Evolutionary conservation across 2,113 vertebrate species (phyloP).

Genomic region (Alexandromys fortis): DNA sequence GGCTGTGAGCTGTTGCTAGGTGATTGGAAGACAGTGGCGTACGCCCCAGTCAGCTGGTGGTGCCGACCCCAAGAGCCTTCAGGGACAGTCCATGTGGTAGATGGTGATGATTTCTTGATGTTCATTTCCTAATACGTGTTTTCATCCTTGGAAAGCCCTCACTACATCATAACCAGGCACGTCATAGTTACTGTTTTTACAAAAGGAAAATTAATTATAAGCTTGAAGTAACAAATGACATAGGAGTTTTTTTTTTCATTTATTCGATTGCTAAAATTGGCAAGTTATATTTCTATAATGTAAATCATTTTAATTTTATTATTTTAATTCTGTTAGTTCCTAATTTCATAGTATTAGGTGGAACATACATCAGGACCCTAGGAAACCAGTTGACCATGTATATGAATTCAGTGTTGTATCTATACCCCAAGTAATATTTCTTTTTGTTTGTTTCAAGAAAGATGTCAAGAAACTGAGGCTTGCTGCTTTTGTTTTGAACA

Average conservation of each 20-base stretch:
- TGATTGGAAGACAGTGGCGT: not conserved
- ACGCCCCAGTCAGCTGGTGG: not conserved
- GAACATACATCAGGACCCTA: not conserved
- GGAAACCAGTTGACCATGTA: not conserved
- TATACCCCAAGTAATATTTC: not conserved
- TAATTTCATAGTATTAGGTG: not conserved
- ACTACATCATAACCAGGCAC: not conserved
- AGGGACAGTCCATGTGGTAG: not conserved
- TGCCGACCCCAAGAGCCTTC: not conserved
- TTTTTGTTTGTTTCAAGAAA: not conserved
- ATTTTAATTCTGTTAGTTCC: slow-evolving; percentile 35
- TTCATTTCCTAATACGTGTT: not conserved
- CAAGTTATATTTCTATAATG: not conserved
- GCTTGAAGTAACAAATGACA: not conserved
- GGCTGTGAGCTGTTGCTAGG: not conserved
- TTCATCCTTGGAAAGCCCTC: slow-evolving; percentile 13
- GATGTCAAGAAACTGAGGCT: not conserved
- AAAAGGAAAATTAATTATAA: not conserved
- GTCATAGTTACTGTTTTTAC: not conserved
- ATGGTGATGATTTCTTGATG: not conserved
- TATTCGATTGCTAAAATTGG: not conserved
- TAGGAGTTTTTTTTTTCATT: not conserved
- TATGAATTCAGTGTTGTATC: not conserved
- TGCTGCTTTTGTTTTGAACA: not conserved
- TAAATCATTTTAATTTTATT: slow-evolving; percentile 36